Evolutionary conservation across 2,888 invertebrate species (phyloP).

Genomic region (Brachypterus glaber): DNA sequence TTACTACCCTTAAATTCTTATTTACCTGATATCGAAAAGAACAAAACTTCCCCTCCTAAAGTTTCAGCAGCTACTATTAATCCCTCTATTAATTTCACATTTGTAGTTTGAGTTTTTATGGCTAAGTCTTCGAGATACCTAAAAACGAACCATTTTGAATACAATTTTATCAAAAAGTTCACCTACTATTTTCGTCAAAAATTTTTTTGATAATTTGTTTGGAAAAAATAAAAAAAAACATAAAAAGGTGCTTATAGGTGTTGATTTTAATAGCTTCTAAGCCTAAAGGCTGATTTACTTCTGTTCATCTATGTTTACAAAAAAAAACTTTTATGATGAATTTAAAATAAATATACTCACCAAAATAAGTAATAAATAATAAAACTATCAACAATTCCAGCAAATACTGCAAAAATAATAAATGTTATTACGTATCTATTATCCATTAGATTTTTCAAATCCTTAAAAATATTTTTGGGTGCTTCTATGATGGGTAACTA

Average conservation of each 20-base stretch:
- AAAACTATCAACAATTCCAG: conserved; percentile 70
- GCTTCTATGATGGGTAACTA: conserved; percentile 60
- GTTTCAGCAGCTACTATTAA: conserved; percentile 71
- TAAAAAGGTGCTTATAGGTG: neutral
- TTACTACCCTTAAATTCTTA: no score
- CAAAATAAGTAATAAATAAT: conserved; percentile 76
- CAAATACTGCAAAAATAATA: conserved; percentile 61
- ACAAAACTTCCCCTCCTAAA: conserved; percentile 67
- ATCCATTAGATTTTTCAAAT: conserved; percentile 52
- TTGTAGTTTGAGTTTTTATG: conserved; percentile 47
- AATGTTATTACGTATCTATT: conserved; percentile 59
- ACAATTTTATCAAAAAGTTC: neutral
- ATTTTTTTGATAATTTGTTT: neutral
- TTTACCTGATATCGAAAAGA: conserved; percentile 61
- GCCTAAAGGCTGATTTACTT: no score
- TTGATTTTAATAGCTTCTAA: neutral
- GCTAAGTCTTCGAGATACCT: conserved; percentile 76
- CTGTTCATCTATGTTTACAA: no score
- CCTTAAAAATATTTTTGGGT: conserved; percentile 58
- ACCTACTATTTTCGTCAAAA: no score
- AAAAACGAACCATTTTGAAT: conserved; percentile 11
- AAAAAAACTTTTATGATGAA: no score
- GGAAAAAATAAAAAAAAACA: conserved; percentile 1
- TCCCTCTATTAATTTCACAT: conserved; percentile 72
- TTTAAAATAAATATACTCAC: conserved; percentile 47